Percentiles rank a stretch among this genome's conserved stretches.
Conservation (phyloP, 2,113 vertebrate genomes). For the Genyomyrus donnyi region DNA sequence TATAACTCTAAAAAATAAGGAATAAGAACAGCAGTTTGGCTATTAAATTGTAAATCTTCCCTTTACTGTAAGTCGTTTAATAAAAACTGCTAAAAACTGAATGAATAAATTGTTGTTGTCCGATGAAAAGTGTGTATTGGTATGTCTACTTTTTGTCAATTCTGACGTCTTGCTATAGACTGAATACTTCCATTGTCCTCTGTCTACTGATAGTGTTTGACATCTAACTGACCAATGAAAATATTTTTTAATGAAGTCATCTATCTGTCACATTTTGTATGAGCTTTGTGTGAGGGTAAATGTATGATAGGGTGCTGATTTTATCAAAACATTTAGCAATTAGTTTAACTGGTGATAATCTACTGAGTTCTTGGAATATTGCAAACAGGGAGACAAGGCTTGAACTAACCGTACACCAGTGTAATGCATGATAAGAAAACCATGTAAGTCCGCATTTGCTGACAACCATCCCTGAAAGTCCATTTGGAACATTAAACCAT, state of each 20-base stretch:
- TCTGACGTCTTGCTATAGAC: not conserved
- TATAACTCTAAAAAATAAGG: not conserved
- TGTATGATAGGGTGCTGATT: not conserved
- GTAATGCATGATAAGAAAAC: not conserved
- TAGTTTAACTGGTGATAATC: not conserved
- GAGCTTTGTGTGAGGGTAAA: not conserved
- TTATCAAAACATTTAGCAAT: not conserved
- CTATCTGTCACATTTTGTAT: not conserved
- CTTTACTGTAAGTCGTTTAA: not conserved
- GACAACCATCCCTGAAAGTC: not conserved
- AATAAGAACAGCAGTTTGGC: not conserved
- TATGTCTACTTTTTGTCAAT: not conserved
- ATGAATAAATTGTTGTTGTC: not conserved
- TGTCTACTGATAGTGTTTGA: not conserved
- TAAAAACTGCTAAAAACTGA: not conserved
- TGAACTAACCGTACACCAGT: not conserved
- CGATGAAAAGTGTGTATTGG: not conserved
- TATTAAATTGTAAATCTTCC: not conserved
- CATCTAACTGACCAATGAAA: not conserved
- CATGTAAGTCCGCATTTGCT: not conserved
- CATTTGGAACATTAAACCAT: not conserved
- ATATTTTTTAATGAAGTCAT: not conserved
- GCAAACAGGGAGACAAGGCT: not conserved
- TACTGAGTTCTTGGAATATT: not conserved
- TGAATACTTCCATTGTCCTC: not conserved